Percentiles rank a stretch among this genome's conserved stretches.
phyloP scores from a whole-genome alignment of 2,888 invertebrate species.

The Melipona beecheii region DNA sequence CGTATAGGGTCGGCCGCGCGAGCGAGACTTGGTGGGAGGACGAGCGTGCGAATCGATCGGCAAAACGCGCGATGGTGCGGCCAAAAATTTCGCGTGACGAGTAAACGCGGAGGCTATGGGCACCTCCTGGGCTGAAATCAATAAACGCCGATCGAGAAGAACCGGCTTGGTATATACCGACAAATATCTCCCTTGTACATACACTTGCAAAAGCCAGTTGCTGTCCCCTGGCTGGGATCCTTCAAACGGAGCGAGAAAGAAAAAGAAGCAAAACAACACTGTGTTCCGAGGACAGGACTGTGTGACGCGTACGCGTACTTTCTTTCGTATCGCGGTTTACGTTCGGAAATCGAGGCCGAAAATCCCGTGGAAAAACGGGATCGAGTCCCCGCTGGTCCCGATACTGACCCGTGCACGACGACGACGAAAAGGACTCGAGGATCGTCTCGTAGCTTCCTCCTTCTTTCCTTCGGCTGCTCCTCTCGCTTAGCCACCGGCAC shows the following conservation, averaged over 20 bases:
- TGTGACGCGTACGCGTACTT: not conserved
- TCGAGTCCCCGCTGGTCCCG: not conserved
- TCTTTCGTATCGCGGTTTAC: not conserved
- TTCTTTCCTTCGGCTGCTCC: constrained; percentile 38
- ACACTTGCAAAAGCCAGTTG: not conserved
- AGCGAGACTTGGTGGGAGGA: constrained; percentile 64
- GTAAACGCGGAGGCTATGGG: constrained; percentile 63
- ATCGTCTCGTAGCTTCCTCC: constrained; percentile 53
- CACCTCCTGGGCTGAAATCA: constrained; percentile 73
- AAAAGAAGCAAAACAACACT: not conserved
- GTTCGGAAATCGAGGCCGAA: no score
- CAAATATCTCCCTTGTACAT: not conserved
- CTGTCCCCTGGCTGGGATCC: not conserved
- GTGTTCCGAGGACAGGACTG: not conserved
- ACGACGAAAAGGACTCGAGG: constrained; percentile 50
- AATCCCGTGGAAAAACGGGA: not conserved
- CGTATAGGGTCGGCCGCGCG: constrained; percentile 44
- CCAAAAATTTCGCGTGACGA: constrained; percentile 73
- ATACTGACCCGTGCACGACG: constrained; percentile 67
- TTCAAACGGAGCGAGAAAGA: not conserved
- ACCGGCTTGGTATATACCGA: not conserved
- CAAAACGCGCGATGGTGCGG: constrained; percentile 72
- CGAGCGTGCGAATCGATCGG: constrained; percentile 70
- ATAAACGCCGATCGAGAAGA: constrained; percentile 76
- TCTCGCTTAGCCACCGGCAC: constrained; percentile 55